These are phyloP conservation scores for Paramormyrops hopkinsi DNA, from an alignment of 2,797 vertebrate species.

Conservation along the genomic window DNA sequence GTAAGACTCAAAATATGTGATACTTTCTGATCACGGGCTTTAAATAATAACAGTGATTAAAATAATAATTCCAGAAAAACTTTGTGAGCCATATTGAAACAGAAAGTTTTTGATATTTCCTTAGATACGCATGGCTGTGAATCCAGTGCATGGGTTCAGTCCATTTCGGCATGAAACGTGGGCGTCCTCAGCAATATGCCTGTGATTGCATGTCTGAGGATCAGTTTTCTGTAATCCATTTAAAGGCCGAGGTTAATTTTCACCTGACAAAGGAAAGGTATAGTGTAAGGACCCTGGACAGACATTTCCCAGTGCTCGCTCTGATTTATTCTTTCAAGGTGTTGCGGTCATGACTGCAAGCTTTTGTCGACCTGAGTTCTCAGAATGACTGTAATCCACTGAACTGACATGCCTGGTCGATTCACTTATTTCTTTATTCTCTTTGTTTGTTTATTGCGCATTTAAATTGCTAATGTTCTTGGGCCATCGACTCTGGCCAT, in stretches of 20 bases:
- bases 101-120: neutral
- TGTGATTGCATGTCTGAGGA: neutral
- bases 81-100: neutral
- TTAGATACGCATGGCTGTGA: neutral
- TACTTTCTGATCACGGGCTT: neutral
- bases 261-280: neutral
- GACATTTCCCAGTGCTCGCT: neutral
- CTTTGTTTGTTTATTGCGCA: conserved; percentile 17
- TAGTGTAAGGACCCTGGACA: neutral
- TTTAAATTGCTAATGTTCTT: conserved; percentile 26
- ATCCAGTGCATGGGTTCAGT: neutral
- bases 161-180: neutral
- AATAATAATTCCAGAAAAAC: neutral
- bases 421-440: conserved; percentile 7
- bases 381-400: conserved; percentile 8
- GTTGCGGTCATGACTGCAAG: neutral
- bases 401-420: neutral
- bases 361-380: neutral
- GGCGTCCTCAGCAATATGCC: neutral
- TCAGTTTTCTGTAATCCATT: neutral
- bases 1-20: neutral
- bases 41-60: neutral
- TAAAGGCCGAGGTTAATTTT: neutral
- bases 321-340: neutral
- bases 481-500: conserved; percentile 14